These are phyloP conservation scores for Phalanger gymnotis DNA, from an alignment of 2,797 vertebrate genomes.

Conservation along the genomic window DNA sequence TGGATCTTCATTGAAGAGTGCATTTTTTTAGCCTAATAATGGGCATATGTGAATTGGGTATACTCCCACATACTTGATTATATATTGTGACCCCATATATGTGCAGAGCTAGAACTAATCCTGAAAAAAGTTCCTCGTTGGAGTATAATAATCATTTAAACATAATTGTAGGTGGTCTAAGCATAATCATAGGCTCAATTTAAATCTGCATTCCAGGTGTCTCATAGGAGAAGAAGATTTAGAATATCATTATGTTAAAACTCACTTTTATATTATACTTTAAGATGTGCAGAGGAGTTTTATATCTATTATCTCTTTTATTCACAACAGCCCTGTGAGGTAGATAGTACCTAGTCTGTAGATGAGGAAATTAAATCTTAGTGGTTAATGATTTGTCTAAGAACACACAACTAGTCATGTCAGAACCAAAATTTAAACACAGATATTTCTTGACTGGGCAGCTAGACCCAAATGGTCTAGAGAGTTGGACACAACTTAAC, in stretches of 20 bases:
- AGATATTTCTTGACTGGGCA: neutral
- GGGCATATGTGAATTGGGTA: neutral
- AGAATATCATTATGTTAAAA: neutral
- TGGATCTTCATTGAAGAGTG: neutral
- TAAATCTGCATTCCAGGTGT: neutral
- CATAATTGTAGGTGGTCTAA: no score
- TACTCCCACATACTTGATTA: neutral
- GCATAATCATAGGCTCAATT: neutral
- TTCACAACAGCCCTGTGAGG: neutral
- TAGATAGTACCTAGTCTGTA: neutral
- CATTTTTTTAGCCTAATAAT: slow-evolving; percentile 14
- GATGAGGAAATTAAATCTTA: neutral
- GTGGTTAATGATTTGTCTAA: neutral
- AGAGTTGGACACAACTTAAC: neutral
- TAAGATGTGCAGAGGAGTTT: neutral
- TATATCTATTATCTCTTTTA: neutral
- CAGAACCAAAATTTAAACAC: neutral
- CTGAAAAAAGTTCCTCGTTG: neutral
- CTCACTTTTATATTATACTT: neutral
- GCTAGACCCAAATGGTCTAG: neutral
- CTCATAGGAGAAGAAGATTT: neutral
- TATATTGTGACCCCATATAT: neutral
- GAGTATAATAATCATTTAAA: no score
- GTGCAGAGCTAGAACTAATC: neutral
- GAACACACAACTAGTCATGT: neutral